Conservation (phyloP, 1,140 invertebrate species). For the Ips nitidus region DNA sequence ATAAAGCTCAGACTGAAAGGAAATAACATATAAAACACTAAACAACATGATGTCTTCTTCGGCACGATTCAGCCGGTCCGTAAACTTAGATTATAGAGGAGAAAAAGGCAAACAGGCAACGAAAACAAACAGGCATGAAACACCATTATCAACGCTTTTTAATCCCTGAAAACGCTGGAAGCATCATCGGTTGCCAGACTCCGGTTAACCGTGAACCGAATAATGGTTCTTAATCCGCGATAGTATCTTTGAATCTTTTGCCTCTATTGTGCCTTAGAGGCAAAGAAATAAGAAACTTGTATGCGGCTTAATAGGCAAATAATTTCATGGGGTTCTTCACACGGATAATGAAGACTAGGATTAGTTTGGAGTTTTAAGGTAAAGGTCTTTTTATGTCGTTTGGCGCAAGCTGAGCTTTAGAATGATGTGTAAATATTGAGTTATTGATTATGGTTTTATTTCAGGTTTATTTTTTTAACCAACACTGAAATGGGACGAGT, state of each 20-base stretch:
- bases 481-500: too few relatives aligned
- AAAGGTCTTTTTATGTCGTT: background rate
- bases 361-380: background rate
- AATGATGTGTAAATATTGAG: constrained; percentile 22
- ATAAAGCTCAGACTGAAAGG: too few relatives aligned
- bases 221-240: constrained; percentile 31
- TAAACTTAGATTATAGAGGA: background rate
- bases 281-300: constrained; percentile 27
- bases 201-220: constrained; percentile 40
- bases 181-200: constrained; percentile 24
- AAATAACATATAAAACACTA: too few relatives aligned
- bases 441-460: background rate
- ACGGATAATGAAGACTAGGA: constrained; percentile 15
- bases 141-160: constrained; percentile 45
- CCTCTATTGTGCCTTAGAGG: constrained; percentile 25
- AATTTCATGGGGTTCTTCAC: constrained; percentile 39
- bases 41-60: too few relatives aligned
- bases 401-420: background rate
- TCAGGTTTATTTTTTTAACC: too few relatives aligned
- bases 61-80: too few relatives aligned
- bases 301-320: constrained; percentile 43
- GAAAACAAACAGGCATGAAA: constrained; percentile 46
- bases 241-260: constrained; percentile 24
- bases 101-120: constrained; percentile 29
- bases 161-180: constrained; percentile 36